Conservation (phyloP, 1,140 invertebrate species). For the Neelides sp. region DNA sequence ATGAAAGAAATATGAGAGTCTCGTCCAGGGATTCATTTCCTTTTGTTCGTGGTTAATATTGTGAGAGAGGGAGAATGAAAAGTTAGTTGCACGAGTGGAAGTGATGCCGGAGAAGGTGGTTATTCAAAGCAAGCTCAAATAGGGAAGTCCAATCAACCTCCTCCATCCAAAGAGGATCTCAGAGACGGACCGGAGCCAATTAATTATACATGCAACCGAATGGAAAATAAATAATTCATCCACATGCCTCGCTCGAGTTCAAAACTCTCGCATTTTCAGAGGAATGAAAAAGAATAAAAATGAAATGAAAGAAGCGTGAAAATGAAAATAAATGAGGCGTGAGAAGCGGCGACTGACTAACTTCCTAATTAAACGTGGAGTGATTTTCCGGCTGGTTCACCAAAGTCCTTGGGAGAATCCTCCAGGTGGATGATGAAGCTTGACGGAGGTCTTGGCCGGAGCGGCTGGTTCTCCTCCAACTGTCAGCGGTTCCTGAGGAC, state of each 20-base stretch:
- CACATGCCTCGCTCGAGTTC: too few relatives aligned
- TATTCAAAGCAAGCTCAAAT: slow-evolving; percentile 2
- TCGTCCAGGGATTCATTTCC: neutral
- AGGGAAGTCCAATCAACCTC: neutral
- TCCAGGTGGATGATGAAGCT: slow-evolving; percentile 32
- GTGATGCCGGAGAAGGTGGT: neutral
- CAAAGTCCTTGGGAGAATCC: slow-evolving; percentile 33
- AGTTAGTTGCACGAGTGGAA: neutral
- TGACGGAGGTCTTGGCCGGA: slow-evolving; percentile 18
- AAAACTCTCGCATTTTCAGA: neutral
- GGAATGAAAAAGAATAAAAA: neutral
- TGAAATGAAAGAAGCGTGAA: neutral
- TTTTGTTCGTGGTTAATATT: neutral
- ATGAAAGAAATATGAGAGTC: slow-evolving; percentile 7
- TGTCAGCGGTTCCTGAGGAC: neutral
- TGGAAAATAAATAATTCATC: too few relatives aligned
- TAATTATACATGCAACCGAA: too few relatives aligned
- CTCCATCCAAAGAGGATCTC: too few relatives aligned
- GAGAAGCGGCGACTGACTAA: slow-evolving; percentile 1
- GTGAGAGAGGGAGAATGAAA: neutral
- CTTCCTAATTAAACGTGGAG: too few relatives aligned
- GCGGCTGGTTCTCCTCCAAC: slow-evolving; percentile 1
- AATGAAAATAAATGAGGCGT: neutral
- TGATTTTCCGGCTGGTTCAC: slow-evolving; percentile 14
- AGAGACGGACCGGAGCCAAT: too few relatives aligned